Percentiles rank a stretch among this genome's conserved stretches.
These are phyloP conservation scores for Agrenia bidenticulata DNA, from an alignment of 2,888 invertebrate species.

Conservation along the genomic window DNA sequence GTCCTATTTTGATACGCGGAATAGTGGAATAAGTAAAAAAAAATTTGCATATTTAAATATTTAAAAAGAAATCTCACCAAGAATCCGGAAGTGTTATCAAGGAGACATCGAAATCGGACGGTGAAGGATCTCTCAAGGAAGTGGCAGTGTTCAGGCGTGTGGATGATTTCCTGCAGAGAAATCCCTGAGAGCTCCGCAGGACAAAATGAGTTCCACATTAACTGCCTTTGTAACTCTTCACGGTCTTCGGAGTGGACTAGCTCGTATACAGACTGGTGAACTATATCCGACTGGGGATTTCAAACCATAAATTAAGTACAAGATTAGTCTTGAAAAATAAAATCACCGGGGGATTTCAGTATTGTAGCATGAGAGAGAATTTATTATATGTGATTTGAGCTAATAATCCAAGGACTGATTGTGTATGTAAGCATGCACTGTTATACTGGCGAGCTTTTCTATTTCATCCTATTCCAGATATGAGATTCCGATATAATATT, in stretches of 20 bases:
- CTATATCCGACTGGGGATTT: conserved; percentile 86
- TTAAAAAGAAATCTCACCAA: conserved; percentile 78
- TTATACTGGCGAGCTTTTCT: no score
- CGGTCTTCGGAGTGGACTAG: conserved; percentile 98
- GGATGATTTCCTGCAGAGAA: conserved; percentile 82
- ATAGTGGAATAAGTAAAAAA: no score
- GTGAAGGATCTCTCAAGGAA: conserved; percentile 95
- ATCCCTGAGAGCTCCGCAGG: conserved; percentile 72
- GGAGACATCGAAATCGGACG: conserved; percentile 95
- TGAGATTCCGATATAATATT: no score
- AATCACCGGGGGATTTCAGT: no score
- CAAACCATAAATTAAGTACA: conserved; percentile 33
- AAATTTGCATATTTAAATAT: no score
- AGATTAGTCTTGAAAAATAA: background rate
- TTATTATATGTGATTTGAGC: no score
- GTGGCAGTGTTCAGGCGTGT: conserved; percentile 78
- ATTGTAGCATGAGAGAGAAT: no score
- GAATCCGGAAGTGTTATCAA: conserved; percentile 99
- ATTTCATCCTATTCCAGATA: no score
- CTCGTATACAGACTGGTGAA: conserved; percentile 98
- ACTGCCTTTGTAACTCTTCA: conserved; percentile 91
- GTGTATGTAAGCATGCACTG: no score
- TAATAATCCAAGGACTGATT: no score
- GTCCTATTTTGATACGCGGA: no score
- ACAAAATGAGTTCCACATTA: conserved; percentile 92